These are phyloP conservation scores for Eudasyphora cyanicolor DNA, from an alignment of 2,888 invertebrate genomes.

Conservation along the genomic window DNA sequence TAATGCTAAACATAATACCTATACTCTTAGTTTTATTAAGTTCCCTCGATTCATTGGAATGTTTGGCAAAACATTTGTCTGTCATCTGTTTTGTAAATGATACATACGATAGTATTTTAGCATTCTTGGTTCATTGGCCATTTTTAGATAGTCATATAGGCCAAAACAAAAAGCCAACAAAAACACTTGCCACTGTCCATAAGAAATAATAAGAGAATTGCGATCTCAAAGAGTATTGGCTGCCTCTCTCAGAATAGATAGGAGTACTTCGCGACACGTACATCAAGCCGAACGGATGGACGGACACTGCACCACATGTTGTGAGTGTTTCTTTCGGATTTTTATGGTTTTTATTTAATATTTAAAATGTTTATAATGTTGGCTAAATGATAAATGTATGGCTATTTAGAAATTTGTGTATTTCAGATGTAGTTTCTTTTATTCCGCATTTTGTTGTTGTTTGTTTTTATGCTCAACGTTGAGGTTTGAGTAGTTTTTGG, in stretches of 20 bases:
- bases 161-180: not conserved
- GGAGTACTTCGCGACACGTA: not conserved
- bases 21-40: too few species aligned
- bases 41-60: too few species aligned
- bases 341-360: not conserved
- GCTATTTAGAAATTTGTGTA: conserved; percentile 48
- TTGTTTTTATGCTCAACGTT: not conserved
- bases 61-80: not conserved
- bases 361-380: not conserved
- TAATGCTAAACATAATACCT: too few species aligned
- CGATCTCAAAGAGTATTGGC: not conserved
- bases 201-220: not conserved
- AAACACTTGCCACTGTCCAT: not conserved
- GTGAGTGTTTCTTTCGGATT: not conserved
- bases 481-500: not conserved
- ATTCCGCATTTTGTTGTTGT: not conserved
- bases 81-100: not conserved
- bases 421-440: conserved; percentile 31
- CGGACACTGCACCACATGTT: not conserved
- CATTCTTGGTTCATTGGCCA: conserved; percentile 47
- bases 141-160: conserved; percentile 35
- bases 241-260: not conserved
- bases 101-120: not conserved
- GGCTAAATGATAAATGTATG: conserved; percentile 47
- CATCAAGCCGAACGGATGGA: too few species aligned